Conservation (phyloP, 2,113 vertebrate species). For the Psophia crepitans region DNA sequence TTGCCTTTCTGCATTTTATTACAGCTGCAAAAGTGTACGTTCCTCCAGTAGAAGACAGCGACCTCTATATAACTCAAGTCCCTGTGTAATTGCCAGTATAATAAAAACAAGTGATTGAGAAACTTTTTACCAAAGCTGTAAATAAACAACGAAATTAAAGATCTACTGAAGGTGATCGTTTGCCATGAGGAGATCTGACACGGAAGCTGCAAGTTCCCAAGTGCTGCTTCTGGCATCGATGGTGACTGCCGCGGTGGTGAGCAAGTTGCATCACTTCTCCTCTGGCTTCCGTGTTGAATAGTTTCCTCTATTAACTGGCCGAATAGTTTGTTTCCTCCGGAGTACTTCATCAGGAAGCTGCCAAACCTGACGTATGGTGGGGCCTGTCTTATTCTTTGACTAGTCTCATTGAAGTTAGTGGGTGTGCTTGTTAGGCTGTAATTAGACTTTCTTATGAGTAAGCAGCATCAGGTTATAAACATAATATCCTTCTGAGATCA, state of each 20-base stretch:
- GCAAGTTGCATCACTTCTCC: background rate
- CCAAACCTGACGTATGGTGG: constrained; percentile 3
- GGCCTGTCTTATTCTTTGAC: background rate
- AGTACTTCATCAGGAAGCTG: constrained; percentile 44
- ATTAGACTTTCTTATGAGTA: constrained; percentile 48
- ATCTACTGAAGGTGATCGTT: background rate
- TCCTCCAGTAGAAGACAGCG: background rate
- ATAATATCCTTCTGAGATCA: constrained; percentile 25
- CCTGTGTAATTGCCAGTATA: background rate
- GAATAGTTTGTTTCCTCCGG: constrained; percentile 29
- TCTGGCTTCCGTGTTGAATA: background rate
- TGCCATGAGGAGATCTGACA: background rate
- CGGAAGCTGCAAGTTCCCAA: background rate
- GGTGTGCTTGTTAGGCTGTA: constrained; percentile 25
- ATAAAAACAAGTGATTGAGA: background rate
- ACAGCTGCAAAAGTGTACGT: rapidly evolving
- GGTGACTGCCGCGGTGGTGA: background rate
- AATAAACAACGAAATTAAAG: background rate
- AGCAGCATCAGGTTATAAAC: constrained; percentile 16
- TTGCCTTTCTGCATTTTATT: background rate
- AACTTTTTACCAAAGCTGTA: background rate
- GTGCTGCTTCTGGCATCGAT: background rate
- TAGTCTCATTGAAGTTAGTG: constrained; percentile 1
- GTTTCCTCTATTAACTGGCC: constrained; percentile 58
- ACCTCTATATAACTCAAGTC: background rate